Conservation (phyloP, 2,113 vertebrate species). For the Apodemus sylvaticus region DNA sequence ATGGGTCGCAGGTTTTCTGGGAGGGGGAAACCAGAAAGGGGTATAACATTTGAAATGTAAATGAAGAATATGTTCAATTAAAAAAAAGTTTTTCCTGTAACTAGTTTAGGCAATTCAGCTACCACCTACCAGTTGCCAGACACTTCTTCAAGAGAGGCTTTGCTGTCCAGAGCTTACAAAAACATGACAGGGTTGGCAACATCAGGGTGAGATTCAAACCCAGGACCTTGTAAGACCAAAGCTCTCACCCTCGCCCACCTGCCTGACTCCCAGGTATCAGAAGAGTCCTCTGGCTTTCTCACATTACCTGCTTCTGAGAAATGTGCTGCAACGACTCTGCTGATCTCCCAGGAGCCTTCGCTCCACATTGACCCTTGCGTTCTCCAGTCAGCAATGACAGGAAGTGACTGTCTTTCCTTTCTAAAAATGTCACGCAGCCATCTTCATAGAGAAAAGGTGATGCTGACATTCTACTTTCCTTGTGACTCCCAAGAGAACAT, state of each 20-base stretch:
- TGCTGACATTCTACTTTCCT: slow-evolving; percentile 84
- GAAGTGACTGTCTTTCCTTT: slow-evolving; percentile 72
- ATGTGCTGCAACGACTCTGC: neutral
- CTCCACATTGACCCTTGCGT: slow-evolving; percentile 70
- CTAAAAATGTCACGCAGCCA: slow-evolving; percentile 83
- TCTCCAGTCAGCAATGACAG: slow-evolving; percentile 66
- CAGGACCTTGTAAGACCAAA: neutral
- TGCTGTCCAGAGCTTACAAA: neutral
- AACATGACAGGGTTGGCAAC: neutral
- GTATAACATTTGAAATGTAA: too few relatives aligned
- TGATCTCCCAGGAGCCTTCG: slow-evolving; percentile 59
- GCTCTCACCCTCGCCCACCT: neutral
- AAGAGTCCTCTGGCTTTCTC: neutral
- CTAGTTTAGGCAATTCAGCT: neutral
- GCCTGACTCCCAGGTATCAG: neutral
- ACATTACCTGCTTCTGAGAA: slow-evolving; percentile 11
- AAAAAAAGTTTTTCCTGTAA: neutral
- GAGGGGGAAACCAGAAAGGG: too few relatives aligned
- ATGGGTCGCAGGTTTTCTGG: too few relatives aligned
- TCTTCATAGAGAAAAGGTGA: slow-evolving; percentile 76
- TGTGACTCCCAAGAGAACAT: slow-evolving; percentile 76
- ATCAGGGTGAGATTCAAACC: neutral
- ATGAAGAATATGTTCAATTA: too few relatives aligned
- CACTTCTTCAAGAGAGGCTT: too few relatives aligned
- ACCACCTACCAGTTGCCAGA: neutral